phyloP scores from a whole-genome alignment of 2,797 vertebrate genomes.

The Meda fulgida region DNA sequence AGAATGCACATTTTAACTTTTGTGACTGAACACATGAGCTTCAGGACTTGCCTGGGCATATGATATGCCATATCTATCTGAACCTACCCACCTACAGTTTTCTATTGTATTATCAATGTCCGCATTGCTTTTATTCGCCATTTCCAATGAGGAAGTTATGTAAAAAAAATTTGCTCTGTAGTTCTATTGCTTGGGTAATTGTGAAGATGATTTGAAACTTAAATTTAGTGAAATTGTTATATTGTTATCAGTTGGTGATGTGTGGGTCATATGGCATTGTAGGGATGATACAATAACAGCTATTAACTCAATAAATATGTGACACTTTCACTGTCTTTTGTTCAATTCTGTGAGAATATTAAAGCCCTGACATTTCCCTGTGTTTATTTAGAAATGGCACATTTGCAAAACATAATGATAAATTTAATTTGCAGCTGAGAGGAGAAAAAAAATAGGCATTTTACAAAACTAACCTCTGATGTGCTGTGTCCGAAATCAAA shows the following conservation, averaged over 20 bases:
- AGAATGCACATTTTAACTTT: background rate
- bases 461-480: background rate
- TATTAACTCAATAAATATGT: slow-evolving; percentile 38
- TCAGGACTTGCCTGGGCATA: background rate
- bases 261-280: slow-evolving; percentile 8
- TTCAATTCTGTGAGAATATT: slow-evolving; percentile 19
- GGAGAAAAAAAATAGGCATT: background rate
- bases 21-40: background rate
- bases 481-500: background rate
- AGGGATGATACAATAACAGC: slow-evolving; percentile 43
- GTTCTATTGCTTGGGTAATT: slow-evolving; percentile 25
- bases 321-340: slow-evolving; percentile 15
- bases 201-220: slow-evolving; percentile 29
- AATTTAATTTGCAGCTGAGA: background rate
- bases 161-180: background rate
- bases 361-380: slow-evolving; percentile 39
- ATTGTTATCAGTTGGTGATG: slow-evolving; percentile 23
- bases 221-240: slow-evolving; percentile 20
- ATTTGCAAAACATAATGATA: slow-evolving; percentile 27
- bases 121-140: slow-evolving; percentile 24
- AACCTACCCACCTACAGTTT: background rate
- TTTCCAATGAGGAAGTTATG: slow-evolving; percentile 23
- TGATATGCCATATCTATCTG: background rate
- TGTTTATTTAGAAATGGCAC: slow-evolving; percentile 16
- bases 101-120: slow-evolving; percentile 11